Evolutionary conservation across 1,140 invertebrate species (phyloP).

Genomic region (Pogonomyrmex barbatus): DNA sequence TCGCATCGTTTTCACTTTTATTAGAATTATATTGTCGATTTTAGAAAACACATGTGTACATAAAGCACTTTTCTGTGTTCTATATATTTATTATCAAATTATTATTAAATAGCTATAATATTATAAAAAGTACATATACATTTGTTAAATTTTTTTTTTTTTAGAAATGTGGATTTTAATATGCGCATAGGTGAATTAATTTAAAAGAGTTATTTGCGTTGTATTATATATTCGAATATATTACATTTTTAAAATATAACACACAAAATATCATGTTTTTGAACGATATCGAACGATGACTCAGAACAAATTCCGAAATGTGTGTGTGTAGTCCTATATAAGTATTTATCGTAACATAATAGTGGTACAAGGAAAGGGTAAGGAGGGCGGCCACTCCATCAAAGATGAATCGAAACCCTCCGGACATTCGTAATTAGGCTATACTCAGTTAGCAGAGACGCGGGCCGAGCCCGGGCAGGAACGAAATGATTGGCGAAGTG

Average conservation of each 20-base stretch:
- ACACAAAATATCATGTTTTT: neutral
- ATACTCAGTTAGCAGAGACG: slow-evolving; percentile 57
- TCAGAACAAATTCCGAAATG: slow-evolving; percentile 26
- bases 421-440: slow-evolving; percentile 61
- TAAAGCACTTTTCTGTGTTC: neutral
- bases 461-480: slow-evolving; percentile 45
- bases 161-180: neutral
- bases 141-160: neutral
- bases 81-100: no score
- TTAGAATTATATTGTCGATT: neutral
- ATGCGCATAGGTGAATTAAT: neutral
- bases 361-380: slow-evolving; percentile 43
- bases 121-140: neutral
- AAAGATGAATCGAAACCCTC: slow-evolving; percentile 72
- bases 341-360: slow-evolving; percentile 50
- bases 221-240: no score
- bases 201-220: neutral
- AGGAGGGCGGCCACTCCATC: slow-evolving; percentile 39
- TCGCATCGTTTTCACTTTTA: neutral
- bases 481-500: slow-evolving; percentile 61
- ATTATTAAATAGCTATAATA: neutral
- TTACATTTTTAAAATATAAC: neutral
- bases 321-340: neutral
- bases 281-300: neutral
- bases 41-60: neutral